Percentiles rank a stretch among this genome's conserved stretches.
phyloP scores from a whole-genome alignment of 2,113 vertebrate genomes.

The Tenebrosternarchus preto region DNA sequence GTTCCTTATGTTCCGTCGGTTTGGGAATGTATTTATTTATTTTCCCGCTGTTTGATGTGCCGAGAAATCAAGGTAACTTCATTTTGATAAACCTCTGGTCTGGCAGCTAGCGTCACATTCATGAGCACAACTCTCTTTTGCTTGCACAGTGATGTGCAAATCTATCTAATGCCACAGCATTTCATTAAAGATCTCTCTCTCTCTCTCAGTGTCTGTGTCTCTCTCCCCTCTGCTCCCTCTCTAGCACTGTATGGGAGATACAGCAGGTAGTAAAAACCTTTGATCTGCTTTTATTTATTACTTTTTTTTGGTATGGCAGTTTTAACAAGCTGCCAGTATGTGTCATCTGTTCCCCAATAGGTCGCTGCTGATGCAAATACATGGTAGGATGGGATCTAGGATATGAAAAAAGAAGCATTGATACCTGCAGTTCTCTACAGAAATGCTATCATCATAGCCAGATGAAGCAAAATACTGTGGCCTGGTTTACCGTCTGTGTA shows the following conservation, averaged over 20 bases:
- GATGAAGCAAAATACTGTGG: not conserved
- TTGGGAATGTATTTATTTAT: not conserved
- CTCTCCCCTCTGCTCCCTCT: not conserved
- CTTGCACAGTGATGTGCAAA: constrained; percentile 15
- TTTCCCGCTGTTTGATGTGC: constrained; percentile 1
- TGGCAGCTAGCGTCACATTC: not conserved
- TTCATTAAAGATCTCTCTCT: constrained; percentile 35
- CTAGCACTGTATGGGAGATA: not conserved
- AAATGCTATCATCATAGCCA: not conserved
- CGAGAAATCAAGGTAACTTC: not conserved
- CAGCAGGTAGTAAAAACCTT: constrained; percentile 45
- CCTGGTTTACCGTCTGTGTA: constrained; percentile 1
- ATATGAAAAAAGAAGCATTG: constrained; percentile 3
- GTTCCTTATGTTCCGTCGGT: not conserved
- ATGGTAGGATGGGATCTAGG: not conserved
- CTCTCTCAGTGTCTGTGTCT: not conserved
- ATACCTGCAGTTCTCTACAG: not conserved
- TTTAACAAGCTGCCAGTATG: constrained; percentile 34
- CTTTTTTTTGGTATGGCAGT: constrained; percentile 1
- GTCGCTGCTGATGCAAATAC: constrained; percentile 1
- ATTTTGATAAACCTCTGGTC: constrained; percentile 23
- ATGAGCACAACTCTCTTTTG: constrained; percentile 12
- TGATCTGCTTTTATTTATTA: constrained; percentile 24
- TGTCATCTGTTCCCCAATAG: not conserved
- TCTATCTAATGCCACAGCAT: not conserved